Percentiles rank a stretch among this genome's conserved stretches.
Conservation (phyloP, 2,888 invertebrate species). For the Zeuzera pyrina region DNA sequence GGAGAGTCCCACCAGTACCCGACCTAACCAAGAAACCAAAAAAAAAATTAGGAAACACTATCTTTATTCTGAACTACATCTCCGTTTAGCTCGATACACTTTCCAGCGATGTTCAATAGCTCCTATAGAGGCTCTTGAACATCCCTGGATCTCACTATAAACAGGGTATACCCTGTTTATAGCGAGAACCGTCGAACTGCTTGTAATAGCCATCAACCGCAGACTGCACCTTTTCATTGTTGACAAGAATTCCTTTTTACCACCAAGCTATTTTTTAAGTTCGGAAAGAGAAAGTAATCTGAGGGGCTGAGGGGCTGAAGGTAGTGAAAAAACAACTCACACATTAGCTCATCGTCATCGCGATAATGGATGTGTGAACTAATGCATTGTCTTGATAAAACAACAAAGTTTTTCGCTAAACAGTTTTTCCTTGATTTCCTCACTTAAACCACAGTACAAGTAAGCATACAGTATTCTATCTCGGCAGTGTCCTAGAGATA, state of each 20-base stretch:
- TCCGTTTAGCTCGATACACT: slow-evolving; percentile 5
- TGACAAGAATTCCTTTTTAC: background rate
- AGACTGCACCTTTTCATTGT: background rate
- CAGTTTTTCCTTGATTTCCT: slow-evolving; percentile 7
- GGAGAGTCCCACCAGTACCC: background rate
- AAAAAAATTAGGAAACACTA: background rate
- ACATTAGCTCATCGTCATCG: slow-evolving; percentile 9
- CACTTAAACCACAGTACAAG: background rate
- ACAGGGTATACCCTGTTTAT: slow-evolving; percentile 1
- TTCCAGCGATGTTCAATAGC: slow-evolving; percentile 4
- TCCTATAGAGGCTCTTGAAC: too few relatives aligned
- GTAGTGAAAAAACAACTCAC: slow-evolving; percentile 8
- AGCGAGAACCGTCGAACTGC: background rate
- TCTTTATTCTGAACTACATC: slow-evolving; percentile 4
- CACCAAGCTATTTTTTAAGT: slow-evolving; percentile 1
- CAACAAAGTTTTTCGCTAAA: slow-evolving; percentile 8
- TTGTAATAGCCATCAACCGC: slow-evolving; percentile 1
- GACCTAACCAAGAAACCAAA: background rate
- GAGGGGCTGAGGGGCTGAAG: slow-evolving; percentile 2
- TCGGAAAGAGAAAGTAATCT: slow-evolving; percentile 8
- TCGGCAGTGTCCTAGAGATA: too few relatives aligned
- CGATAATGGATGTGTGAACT: slow-evolving; percentile 8
- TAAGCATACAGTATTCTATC: too few relatives aligned
- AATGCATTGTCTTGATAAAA: slow-evolving; percentile 13
- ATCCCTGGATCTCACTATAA: too few relatives aligned